These are phyloP conservation scores for Bombus waltoni DNA, from an alignment of 1,140 invertebrate species.

Conservation along the genomic window DNA sequence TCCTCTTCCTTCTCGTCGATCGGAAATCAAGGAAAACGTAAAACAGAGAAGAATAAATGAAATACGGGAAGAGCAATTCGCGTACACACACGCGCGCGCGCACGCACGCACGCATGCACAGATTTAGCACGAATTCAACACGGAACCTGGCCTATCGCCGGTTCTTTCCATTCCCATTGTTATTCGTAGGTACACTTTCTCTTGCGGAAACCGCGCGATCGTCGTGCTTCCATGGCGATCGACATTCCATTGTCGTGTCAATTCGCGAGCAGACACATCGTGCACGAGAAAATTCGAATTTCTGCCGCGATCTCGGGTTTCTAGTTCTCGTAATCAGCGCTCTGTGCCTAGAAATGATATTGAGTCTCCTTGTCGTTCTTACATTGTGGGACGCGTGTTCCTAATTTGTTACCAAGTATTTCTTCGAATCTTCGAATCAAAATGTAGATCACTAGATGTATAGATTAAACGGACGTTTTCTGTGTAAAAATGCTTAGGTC, in stretches of 20 bases:
- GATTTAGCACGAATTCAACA: slow-evolving; percentile 38
- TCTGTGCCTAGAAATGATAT: not conserved
- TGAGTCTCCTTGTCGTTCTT: not conserved
- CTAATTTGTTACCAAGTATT: not conserved
- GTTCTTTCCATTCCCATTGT: not conserved
- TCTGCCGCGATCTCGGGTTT: no score
- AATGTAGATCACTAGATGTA: not conserved
- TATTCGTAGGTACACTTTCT: slow-evolving; percentile 24
- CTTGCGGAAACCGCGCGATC: not conserved
- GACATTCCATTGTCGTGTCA: slow-evolving; percentile 13
- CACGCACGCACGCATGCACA: slow-evolving; percentile 6
- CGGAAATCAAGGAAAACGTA: not conserved
- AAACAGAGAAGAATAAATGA: not conserved
- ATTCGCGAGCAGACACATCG: not conserved
- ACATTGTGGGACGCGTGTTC: not conserved
- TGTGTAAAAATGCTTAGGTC: not conserved
- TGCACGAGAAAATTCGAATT: slow-evolving; percentile 8
- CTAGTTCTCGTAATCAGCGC: not conserved
- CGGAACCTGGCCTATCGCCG: not conserved
- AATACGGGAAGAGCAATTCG: not conserved
- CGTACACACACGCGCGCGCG: not conserved
- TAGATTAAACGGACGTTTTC: not conserved
- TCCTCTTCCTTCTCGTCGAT: slow-evolving; percentile 39
- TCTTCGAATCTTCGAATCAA: slow-evolving; percentile 13
- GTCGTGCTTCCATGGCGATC: not conserved